Percentiles rank a stretch among this genome's conserved stretches.
These are phyloP conservation scores for Drosophila kohkoa DNA, from an alignment of 1,140 invertebrate genomes.

Conservation along the genomic window DNA sequence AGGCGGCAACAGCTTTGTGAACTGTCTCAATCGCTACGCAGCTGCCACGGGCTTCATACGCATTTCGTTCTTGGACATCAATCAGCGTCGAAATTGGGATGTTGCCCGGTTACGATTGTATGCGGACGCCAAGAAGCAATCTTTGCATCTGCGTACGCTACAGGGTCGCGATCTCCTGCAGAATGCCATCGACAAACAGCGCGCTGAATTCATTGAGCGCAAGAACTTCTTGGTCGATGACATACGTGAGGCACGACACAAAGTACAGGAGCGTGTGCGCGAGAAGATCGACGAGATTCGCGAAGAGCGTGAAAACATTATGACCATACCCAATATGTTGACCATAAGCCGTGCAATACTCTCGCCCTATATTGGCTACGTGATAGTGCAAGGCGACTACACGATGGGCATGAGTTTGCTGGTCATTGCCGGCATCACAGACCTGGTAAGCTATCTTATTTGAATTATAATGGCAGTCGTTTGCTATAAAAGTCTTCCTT, in stretches of 20 bases:
- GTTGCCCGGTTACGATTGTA: constrained; percentile 71
- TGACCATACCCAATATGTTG: constrained; percentile 96
- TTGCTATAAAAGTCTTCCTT: constrained; percentile 47
- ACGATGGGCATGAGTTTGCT: constrained; percentile 90
- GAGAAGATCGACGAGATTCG: constrained; percentile 88
- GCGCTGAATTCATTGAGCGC: constrained; percentile 87
- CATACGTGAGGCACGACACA: constrained; percentile 88
- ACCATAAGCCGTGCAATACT: constrained; percentile 93
- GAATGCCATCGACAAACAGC: constrained; percentile 87
- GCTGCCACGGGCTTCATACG: constrained; percentile 82
- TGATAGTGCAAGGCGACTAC: constrained; percentile 91
- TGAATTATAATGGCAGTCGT: not conserved
- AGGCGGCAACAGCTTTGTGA: constrained; percentile 66
- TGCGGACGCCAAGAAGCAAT: constrained; percentile 78
- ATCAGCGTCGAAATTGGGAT: constrained; percentile 75
- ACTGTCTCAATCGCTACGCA: constrained; percentile 77
- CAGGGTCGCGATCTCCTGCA: constrained; percentile 86
- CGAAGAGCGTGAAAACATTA: constrained; percentile 94
- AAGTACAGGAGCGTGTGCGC: constrained; percentile 87
- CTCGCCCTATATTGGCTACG: constrained; percentile 94
- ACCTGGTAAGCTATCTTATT: constrained; percentile 89
- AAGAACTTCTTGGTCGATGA: constrained; percentile 88
- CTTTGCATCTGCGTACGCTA: constrained; percentile 69
- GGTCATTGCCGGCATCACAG: constrained; percentile 92
- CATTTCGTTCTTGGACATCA: constrained; percentile 78